Conservation (phyloP, 1,140 invertebrate genomes). For the Platorchestia sp. region DNA sequence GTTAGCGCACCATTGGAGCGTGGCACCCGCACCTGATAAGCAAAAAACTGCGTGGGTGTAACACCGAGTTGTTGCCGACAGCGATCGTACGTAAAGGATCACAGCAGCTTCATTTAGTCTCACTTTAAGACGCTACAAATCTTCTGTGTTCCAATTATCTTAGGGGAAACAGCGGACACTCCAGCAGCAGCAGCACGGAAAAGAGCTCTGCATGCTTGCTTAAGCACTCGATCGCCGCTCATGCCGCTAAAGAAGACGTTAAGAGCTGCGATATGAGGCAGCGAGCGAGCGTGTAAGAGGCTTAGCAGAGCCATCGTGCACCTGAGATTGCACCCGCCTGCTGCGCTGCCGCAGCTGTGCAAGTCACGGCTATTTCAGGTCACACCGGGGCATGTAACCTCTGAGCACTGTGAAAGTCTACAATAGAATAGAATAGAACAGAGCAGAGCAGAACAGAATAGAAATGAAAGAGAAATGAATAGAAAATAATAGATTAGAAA, state of each 20-base stretch:
- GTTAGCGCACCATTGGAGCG: background rate
- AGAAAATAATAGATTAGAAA: too few species aligned
- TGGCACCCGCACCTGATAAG: background rate
- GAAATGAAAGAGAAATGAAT: too few species aligned
- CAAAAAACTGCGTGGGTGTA: too few species aligned
- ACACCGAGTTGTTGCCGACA: too few species aligned
- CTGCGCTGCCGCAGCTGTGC: background rate
- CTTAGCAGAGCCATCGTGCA: background rate
- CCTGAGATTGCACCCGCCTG: background rate
- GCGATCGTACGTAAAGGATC: too few species aligned
- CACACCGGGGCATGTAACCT: too few species aligned
- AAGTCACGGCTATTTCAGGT: too few species aligned
- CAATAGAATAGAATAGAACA: too few species aligned
- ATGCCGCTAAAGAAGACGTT: background rate
- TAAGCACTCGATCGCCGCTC: background rate
- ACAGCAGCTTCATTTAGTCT: background rate
- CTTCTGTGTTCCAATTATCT: background rate
- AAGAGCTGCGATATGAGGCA: background rate
- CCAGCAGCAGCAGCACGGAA: background rate
- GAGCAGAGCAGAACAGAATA: too few species aligned
- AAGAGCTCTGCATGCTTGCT: background rate
- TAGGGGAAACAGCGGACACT: background rate
- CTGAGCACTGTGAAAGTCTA: too few species aligned
- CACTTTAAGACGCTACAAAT: background rate
- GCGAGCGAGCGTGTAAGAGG: background rate